These are phyloP conservation scores for Drosophila eugracilis DNA, from an alignment of 1,140 invertebrate genomes.

Conservation along the genomic window DNA sequence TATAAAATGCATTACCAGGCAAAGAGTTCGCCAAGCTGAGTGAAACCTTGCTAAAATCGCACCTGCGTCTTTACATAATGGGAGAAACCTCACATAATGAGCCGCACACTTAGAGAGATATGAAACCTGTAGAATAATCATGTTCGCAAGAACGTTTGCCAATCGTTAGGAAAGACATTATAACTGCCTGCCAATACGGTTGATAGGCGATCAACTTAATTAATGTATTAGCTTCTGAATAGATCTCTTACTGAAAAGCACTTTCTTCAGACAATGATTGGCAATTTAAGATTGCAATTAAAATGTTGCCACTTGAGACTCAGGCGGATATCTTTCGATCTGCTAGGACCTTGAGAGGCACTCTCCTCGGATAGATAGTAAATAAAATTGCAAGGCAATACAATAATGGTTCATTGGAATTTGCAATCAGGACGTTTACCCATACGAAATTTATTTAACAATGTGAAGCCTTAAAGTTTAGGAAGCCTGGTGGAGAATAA, in stretches of 20 bases:
- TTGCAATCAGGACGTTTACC: constrained; percentile 32
- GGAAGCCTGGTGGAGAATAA: constrained; percentile 27
- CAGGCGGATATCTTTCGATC: not conserved
- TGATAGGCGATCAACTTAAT: not conserved
- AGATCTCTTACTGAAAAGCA: not conserved
- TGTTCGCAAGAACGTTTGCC: not conserved
- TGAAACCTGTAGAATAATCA: constrained; percentile 1
- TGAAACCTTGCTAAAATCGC: constrained; percentile 23
- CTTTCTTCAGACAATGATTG: not conserved
- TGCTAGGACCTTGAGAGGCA: not conserved
- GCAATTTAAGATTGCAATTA: not conserved
- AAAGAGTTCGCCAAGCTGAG: constrained; percentile 4
- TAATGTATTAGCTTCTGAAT: not conserved
- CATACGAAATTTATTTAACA: constrained; percentile 68
- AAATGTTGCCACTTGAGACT: no score
- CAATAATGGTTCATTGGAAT: constrained; percentile 23
- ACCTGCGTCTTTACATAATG: not conserved
- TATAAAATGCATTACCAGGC: constrained; percentile 12
- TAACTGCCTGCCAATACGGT: not conserved
- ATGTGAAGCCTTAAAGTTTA: constrained; percentile 24
- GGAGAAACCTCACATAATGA: constrained; percentile 20
- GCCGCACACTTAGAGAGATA: not conserved
- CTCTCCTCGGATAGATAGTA: constrained; percentile 16
- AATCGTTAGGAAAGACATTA: not conserved
- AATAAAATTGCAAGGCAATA: constrained; percentile 17